Conservation (phyloP, 2,797 vertebrate species). For the Chanos chanos region DNA sequence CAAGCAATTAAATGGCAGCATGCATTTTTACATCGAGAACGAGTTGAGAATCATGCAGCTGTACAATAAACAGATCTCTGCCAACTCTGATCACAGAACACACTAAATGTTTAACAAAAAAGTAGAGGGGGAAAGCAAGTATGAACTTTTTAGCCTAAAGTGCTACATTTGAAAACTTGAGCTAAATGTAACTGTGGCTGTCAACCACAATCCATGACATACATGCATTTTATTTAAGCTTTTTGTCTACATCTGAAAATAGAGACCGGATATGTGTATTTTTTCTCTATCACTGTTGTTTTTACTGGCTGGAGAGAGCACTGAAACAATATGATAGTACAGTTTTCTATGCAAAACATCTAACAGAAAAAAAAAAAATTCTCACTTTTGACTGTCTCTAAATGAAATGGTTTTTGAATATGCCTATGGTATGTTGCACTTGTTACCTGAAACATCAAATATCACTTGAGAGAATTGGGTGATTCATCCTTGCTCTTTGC, state of each 20-base stretch:
- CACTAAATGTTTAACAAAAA: background rate
- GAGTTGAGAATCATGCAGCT: constrained; percentile 20
- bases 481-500: constrained; percentile 25
- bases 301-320: no score
- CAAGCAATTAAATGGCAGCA: constrained; percentile 48
- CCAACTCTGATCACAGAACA: background rate
- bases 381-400: constrained; percentile 2
- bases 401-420: constrained; percentile 13
- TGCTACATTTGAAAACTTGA: no score
- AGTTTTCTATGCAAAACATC: constrained; percentile 26
- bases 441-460: constrained; percentile 40
- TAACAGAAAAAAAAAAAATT: constrained; percentile 32
- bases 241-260: no score
- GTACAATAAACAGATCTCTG: constrained; percentile 20
- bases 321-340: background rate
- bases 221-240: no score
- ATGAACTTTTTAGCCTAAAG: no score
- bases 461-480: constrained; percentile 27
- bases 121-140: background rate
- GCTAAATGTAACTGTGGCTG: no score
- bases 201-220: no score
- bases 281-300: no score
- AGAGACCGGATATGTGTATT: no score
- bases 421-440: constrained; percentile 1
- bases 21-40: constrained; percentile 46